Conservation (phyloP, 1,140 invertebrate genomes). For the Leptonema lineaticorne region DNA sequence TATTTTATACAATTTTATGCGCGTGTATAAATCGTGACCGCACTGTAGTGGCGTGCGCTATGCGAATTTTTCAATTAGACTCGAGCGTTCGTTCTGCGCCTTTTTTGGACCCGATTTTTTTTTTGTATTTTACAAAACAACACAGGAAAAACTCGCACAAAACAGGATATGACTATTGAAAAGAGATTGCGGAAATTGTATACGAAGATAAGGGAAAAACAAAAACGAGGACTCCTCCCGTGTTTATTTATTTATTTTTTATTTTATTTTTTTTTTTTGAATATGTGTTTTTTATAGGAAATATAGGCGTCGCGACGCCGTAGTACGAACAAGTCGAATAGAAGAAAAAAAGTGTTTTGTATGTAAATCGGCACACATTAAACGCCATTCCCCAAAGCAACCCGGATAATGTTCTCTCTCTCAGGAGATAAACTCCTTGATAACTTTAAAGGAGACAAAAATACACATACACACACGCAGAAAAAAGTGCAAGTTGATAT, state of each 20-base stretch:
- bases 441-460: slow-evolving; percentile 20
- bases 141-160: slow-evolving; percentile 20
- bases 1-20: not conserved
- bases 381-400: slow-evolving; percentile 31
- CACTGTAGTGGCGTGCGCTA: no score
- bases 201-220: slow-evolving; percentile 37
- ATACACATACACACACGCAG: not conserved
- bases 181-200: slow-evolving; percentile 43
- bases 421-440: slow-evolving; percentile 28
- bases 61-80: slow-evolving; percentile 39
- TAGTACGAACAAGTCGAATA: not conserved
- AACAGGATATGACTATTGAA: slow-evolving; percentile 43
- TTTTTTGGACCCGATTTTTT: slow-evolving; percentile 26
- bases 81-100: slow-evolving; percentile 8
- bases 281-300: not conserved
- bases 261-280: slow-evolving; percentile 11
- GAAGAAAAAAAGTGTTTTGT: slow-evolving; percentile 35
- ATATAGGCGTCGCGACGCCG: not conserved
- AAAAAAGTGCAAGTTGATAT: not conserved
- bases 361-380: slow-evolving; percentile 39
- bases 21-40: no score
- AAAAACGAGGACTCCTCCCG: slow-evolving; percentile 10
- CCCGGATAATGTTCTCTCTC: slow-evolving; percentile 27
- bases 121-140: no score
- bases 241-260: no score